A percentile compares a stretch with the other conserved stretches of the same genome.
phyloP scores from a whole-genome alignment of 2,888 invertebrate genomes.

The Torymus auratus region DNA sequence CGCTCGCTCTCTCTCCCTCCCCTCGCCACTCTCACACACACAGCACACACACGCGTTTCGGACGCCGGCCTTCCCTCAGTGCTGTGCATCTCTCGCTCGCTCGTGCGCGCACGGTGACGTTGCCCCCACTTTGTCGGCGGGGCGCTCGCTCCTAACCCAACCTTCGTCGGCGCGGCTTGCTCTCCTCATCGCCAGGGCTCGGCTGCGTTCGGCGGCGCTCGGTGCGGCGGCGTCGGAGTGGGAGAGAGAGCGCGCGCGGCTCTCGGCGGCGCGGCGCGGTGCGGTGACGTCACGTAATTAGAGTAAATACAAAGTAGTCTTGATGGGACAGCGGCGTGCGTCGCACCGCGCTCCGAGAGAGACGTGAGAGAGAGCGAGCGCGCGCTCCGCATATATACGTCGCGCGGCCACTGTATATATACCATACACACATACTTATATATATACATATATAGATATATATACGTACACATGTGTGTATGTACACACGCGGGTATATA shows the following conservation, averaged over 20 bases:
- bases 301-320: conserved; percentile 84
- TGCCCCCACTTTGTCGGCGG: background rate
- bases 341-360: conserved; percentile 76
- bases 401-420: conserved; percentile 21
- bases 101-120: background rate
- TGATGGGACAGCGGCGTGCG: conserved; percentile 82
- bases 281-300: conserved; percentile 83
- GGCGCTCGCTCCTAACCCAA: conserved; percentile 32
- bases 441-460: conserved; percentile 40
- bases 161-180: background rate
- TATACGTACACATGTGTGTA: conserved; percentile 50
- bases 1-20: background rate
- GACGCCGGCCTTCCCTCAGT: conserved; percentile 8
- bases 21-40: background rate
- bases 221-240: background rate
- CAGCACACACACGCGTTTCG: background rate
- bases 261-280: conserved; percentile 30
- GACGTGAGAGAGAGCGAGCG: conserved; percentile 51
- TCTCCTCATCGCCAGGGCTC: background rate
- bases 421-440: no score
- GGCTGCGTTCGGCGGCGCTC: conserved; percentile 15
- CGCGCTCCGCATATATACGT: conserved; percentile 64
- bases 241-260: conserved; percentile 2
- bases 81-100: conserved; percentile 3
- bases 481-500: conserved; percentile 43